Conservation (phyloP, 2,113 vertebrate genomes). For the Junco hyemalis region DNA sequence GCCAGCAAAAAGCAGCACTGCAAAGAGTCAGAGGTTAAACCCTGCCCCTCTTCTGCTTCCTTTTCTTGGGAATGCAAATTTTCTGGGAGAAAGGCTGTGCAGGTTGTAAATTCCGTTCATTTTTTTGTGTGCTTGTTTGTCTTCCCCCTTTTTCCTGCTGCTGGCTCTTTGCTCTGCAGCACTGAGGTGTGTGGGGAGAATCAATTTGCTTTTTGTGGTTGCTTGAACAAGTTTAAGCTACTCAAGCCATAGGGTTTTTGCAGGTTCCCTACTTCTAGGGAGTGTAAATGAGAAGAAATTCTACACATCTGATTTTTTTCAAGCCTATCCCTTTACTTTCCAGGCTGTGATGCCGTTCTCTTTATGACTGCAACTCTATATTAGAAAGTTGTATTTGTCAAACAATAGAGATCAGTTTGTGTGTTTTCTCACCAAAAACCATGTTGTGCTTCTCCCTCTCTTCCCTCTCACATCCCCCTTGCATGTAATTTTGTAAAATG, state of each 20-base stretch:
- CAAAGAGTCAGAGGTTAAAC: neutral
- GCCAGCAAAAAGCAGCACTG: neutral
- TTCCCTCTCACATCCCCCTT: neutral
- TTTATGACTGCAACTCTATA: neutral
- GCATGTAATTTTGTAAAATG: neutral
- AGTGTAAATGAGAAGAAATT: neutral
- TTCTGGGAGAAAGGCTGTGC: neutral
- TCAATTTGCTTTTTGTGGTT: neutral
- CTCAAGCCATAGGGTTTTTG: neutral
- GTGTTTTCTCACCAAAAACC: neutral
- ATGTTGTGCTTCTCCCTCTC: neutral
- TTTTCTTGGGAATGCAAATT: neutral
- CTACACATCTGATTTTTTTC: neutral
- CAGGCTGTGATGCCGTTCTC: neutral
- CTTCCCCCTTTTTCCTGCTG: neutral
- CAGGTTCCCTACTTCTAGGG: neutral
- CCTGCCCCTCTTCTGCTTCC: neutral
- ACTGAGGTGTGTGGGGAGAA: neutral
- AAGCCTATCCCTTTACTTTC: neutral
- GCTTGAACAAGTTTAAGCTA: neutral
- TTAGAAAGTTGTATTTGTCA: neutral
- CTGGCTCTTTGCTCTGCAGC: neutral
- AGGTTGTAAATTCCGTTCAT: neutral
- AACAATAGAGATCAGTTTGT: neutral
- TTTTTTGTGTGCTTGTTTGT: neutral